phyloP scores from a whole-genome alignment of 37 sponge, comb jelly and placozoan species.

The Bolinopsis microptera region DNA sequence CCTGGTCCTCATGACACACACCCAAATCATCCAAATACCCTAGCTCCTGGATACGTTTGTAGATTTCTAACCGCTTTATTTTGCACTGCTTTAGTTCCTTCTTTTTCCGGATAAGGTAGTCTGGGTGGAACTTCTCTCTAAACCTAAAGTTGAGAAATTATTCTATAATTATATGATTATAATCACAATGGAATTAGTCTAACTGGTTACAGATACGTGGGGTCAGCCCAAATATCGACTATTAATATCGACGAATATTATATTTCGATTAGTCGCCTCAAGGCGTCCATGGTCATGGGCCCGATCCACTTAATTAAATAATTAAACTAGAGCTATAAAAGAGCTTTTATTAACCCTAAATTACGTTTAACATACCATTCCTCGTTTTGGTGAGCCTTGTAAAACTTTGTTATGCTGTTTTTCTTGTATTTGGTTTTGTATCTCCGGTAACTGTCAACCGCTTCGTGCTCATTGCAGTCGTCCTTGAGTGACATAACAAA shows the following conservation, averaged over 20 bases:
- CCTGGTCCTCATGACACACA: conserved; percentile 49
- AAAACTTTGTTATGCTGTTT: conserved; percentile 82
- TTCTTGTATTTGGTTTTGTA: conserved; percentile 89
- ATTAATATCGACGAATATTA: too few species aligned
- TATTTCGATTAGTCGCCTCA: too few species aligned
- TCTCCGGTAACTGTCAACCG: conserved; percentile 80
- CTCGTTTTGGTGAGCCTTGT: conserved; percentile 94
- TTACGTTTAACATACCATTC: conserved; percentile 93
- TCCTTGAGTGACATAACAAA: conserved; percentile 68
- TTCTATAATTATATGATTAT: too few species aligned
- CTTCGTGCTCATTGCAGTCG: conserved; percentile 80
- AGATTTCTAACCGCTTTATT: conserved; percentile 28
- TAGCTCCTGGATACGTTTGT: conserved; percentile 46
- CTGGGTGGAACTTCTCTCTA: conserved; percentile 67
- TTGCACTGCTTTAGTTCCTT: conserved; percentile 64
- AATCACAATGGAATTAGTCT: too few species aligned
- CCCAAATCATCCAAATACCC: conserved; percentile 60
- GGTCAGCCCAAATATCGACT: too few species aligned
- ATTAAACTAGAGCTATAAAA: too few species aligned
- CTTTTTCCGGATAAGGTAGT: conserved; percentile 7
- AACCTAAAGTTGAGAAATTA: conserved; percentile 62
- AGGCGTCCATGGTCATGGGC: too few species aligned
- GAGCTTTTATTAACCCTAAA: too few species aligned
- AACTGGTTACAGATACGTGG: too few species aligned
- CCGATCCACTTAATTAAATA: too few species aligned